These are phyloP conservation scores for Camponotus vicinus DNA, from an alignment of 1,140 invertebrate genomes.

Conservation along the genomic window DNA sequence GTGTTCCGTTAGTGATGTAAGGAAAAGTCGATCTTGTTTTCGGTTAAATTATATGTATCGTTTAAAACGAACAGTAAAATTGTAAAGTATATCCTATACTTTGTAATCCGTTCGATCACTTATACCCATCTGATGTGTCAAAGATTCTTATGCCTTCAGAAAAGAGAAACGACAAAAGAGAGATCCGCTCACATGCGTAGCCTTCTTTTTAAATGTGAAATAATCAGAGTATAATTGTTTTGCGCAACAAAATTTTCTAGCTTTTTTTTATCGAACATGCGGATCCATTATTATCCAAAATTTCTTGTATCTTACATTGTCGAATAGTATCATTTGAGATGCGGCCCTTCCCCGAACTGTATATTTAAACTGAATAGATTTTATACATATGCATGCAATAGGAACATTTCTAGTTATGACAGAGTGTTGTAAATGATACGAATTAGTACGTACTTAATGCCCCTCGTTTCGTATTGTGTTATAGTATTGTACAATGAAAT, in stretches of 20 bases:
- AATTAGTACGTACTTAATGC: constrained; percentile 74
- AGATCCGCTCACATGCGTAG: constrained; percentile 20
- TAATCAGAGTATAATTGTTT: constrained; percentile 14
- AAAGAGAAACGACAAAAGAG: not conserved
- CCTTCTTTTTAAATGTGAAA: constrained; percentile 34
- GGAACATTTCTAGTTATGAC: constrained; percentile 51
- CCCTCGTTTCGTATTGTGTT: constrained; percentile 73
- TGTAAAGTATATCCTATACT: not conserved
- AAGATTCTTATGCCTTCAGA: not conserved
- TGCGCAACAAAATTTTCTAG: not conserved
- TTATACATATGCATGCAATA: constrained; percentile 70
- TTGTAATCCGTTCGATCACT: constrained; percentile 20
- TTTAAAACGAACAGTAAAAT: constrained; percentile 28
- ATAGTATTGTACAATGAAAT: constrained; percentile 69
- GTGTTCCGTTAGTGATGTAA: constrained; percentile 66
- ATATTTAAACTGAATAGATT: constrained; percentile 69
- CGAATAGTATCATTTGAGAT: constrained; percentile 57
- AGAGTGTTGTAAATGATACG: constrained; percentile 68
- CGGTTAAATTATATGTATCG: constrained; percentile 9
- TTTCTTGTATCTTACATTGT: not conserved
- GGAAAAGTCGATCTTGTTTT: constrained; percentile 14
- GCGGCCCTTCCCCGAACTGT: constrained; percentile 56
- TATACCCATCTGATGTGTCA: not conserved
- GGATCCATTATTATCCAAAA: not conserved
- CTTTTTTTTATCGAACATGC: constrained; percentile 9